Percentiles rank a stretch among this genome's conserved stretches.
phyloP scores from a whole-genome alignment of 2,113 vertebrate species.

The Castor canadensis region DNA sequence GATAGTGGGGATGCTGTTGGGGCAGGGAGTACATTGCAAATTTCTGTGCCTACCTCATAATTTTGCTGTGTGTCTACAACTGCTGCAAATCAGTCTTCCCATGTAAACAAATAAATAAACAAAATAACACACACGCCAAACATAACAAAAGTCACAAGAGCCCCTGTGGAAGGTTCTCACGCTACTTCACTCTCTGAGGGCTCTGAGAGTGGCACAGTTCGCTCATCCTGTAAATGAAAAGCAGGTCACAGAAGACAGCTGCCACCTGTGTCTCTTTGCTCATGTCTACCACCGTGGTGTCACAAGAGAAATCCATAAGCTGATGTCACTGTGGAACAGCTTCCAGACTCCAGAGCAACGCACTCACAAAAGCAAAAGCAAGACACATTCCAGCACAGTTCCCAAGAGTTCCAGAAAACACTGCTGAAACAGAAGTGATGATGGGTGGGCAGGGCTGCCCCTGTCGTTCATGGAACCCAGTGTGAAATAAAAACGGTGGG shows the following conservation, averaged over 20 bases:
- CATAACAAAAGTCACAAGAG: neutral
- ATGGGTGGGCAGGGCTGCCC: neutral
- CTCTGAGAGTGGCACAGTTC: too few species aligned
- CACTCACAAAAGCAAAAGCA: fast-evolving
- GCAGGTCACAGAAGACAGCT: fast-evolving
- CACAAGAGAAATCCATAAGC: too few species aligned
- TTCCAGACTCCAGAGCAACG: neutral
- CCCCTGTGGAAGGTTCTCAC: too few species aligned
- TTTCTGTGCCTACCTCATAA: neutral
- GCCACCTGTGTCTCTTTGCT: fast-evolving
- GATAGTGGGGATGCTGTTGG: neutral
- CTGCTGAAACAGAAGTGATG: fast-evolving
- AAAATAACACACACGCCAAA: neutral
- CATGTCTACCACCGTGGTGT: fast-evolving
- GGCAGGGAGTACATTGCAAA: neutral
- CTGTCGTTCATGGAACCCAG: fast-evolving
- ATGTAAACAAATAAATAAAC: neutral
- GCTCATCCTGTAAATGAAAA: fast-evolving
- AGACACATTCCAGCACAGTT: neutral
- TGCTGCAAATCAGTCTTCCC: neutral
- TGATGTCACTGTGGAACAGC: fast-evolving
- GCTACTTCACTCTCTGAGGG: too few species aligned
- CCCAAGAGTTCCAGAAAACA: neutral
- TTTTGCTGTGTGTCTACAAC: neutral
- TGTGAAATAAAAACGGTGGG: neutral